Evolutionary conservation across 2,888 invertebrate genomes (phyloP), one percentile per base, ranked within the genome.

Genomic region (Venusia cambrica): DNA sequence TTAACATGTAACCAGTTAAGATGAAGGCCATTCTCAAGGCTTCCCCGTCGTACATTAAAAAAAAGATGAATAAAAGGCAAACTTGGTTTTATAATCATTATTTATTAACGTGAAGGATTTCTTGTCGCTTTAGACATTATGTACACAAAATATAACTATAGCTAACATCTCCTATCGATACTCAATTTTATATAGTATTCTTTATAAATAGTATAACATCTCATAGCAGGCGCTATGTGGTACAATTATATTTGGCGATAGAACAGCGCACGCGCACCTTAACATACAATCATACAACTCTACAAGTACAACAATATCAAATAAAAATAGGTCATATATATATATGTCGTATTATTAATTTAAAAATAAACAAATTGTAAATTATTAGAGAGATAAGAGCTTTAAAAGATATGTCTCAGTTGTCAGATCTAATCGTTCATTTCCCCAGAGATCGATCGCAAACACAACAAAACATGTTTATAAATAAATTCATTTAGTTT

Each of bases 41-140:
- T n/a, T n/a, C n/a, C n/a, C n/a, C n/a, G n/a, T n/a, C n/a, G n/a
- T n/a, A n/a, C n/a, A n/a, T n/a, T n/a, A n/a, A n/a, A n/a, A n/a
- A n/a, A n/a, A n/a, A n/a, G n/a, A n/a, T n/a, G n/a, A 25, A 18
- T 14, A 4, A 42, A 14, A 16, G 25, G 14, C 6, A 32, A 36
- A 21, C 36, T 12, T 12, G 32, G 28, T 16, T 39, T 9, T 15
- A 32, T 34, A 36, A 25, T 38, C 35, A 38, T 44, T 32, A 54
- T 64, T 66, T 73, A 75, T 69, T 74, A 72, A 67, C 62, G 63
- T 68, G 66, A 73, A n/a, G n/a, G n/a, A 73, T 57, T 71, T 73
- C 55, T 53, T 52, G 49, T 56, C 30, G 32, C 54, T 55, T n/a
- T 59, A 55, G 16, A 30, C 60, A 62, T 67, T 77, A 79, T 80